Evolutionary conservation across 2,113 vertebrate genomes (phyloP).

Genomic region (Azemiops feae): DNA sequence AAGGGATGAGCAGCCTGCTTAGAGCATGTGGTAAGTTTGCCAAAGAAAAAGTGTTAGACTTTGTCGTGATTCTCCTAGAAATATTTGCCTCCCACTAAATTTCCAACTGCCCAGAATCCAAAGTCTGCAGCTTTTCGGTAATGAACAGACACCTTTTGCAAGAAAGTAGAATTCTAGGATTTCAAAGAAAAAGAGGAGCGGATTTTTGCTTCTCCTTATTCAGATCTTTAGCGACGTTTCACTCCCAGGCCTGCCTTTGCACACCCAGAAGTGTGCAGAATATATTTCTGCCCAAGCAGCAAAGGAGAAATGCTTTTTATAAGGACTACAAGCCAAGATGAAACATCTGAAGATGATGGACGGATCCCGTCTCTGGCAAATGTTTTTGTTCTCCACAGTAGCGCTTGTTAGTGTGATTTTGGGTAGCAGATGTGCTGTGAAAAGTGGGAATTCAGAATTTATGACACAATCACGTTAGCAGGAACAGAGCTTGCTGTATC

Average conservation of each 20-base stretch:
- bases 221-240: background rate
- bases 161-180: background rate
- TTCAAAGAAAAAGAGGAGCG: background rate
- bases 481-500: background rate
- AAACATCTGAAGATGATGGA: background rate
- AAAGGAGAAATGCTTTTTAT: background rate
- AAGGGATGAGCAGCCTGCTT: background rate
- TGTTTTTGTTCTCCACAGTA: background rate
- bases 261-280: background rate
- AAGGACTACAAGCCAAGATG: no score
- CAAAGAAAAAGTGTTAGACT: background rate
- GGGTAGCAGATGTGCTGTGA: background rate
- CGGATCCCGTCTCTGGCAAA: background rate
- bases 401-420: background rate
- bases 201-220: background rate
- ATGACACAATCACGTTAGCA: no score
- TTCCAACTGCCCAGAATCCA: background rate
- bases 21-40: conserved; percentile 17
- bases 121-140: background rate
- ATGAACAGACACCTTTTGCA: background rate
- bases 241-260: background rate
- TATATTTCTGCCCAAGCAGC: background rate
- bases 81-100: background rate
- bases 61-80: conserved; percentile 8
- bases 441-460: background rate